A percentile compares a stretch with the other conserved stretches of the same genome.
phyloP scores from a whole-genome alignment of 2,797 vertebrate genomes.

The Sandelia bainsii region DNA sequence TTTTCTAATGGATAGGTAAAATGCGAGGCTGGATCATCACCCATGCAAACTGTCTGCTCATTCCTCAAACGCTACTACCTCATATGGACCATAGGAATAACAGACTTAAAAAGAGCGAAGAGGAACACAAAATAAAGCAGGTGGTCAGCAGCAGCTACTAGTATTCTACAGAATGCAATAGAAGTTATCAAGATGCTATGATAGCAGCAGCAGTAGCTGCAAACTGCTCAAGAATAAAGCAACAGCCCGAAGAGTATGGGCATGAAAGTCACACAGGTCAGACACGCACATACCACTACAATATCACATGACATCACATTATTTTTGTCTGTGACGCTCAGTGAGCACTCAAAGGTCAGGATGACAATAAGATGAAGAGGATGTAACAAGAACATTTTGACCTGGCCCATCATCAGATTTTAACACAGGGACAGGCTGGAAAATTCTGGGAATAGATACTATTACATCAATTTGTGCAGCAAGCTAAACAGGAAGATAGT shows the following conservation, averaged over 20 bases:
- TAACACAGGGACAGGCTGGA: background rate
- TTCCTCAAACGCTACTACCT: constrained; percentile 4
- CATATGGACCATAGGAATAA: constrained; percentile 9
- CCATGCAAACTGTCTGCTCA: background rate
- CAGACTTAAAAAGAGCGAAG: constrained; percentile 16
- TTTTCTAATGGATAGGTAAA: constrained; percentile 9
- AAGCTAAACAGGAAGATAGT: background rate
- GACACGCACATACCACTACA: constrained; percentile 15
- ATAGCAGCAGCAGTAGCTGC: constrained; percentile 46
- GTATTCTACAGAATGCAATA: background rate
- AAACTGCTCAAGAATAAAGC: constrained; percentile 55
- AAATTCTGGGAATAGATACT: background rate
- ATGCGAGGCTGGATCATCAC: background rate
- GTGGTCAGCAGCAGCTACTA: constrained; percentile 7
- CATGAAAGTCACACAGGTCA: constrained; percentile 41
- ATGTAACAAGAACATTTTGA: constrained; percentile 28
- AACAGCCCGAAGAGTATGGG: constrained; percentile 43
- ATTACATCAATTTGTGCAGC: background rate
- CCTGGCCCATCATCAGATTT: background rate
- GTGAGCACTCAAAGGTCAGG: constrained; percentile 24
- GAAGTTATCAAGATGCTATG: constrained; percentile 58
- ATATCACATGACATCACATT: constrained; percentile 19
- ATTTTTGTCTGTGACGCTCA: constrained; percentile 17
- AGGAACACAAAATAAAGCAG: constrained; percentile 15
- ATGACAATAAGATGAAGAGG: constrained; percentile 33